A percentile compares a stretch with the other conserved stretches of the same genome.
These are phyloP conservation scores for Ophonus ardosiacus DNA, from an alignment of 2,888 invertebrate species.

Conservation along the genomic window DNA sequence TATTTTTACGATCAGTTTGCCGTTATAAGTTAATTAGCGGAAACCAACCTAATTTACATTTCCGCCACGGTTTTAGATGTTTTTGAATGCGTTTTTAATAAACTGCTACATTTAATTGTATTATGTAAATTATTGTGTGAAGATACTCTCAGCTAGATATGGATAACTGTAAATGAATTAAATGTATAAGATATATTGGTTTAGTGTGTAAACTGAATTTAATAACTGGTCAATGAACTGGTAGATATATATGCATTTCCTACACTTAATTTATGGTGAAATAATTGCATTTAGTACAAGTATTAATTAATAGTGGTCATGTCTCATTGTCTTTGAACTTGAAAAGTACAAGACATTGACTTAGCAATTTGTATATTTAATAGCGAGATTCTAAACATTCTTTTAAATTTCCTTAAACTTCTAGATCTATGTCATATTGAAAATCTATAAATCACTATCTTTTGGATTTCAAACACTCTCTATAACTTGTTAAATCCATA, in stretches of 20 bases:
- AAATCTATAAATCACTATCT: no score
- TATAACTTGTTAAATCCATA: no score
- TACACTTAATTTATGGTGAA: background rate
- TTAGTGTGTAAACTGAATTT: constrained; percentile 12
- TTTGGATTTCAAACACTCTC: no score
- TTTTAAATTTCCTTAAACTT: no score
- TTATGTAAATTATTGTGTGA: constrained; percentile 24
- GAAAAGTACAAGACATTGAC: background rate
- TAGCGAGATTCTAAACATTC: no score
- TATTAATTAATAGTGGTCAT: constrained; percentile 1
- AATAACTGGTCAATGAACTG: background rate
- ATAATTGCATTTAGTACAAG: background rate
- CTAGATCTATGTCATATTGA: no score
- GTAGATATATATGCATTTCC: background rate
- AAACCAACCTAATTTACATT: constrained; percentile 45
- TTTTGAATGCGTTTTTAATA: constrained; percentile 23
- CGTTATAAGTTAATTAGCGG: constrained; percentile 59
- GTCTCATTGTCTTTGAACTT: background rate
- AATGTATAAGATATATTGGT: background rate
- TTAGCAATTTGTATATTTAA: background rate
- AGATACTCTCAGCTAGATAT: background rate
- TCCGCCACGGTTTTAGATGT: constrained; percentile 19
- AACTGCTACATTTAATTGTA: constrained; percentile 40
- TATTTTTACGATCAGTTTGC: constrained; percentile 32
- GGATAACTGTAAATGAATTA: constrained; percentile 28